Conservation (phyloP, 1,140 invertebrate genomes). For the Maconellicoccus hirsutus region DNA sequence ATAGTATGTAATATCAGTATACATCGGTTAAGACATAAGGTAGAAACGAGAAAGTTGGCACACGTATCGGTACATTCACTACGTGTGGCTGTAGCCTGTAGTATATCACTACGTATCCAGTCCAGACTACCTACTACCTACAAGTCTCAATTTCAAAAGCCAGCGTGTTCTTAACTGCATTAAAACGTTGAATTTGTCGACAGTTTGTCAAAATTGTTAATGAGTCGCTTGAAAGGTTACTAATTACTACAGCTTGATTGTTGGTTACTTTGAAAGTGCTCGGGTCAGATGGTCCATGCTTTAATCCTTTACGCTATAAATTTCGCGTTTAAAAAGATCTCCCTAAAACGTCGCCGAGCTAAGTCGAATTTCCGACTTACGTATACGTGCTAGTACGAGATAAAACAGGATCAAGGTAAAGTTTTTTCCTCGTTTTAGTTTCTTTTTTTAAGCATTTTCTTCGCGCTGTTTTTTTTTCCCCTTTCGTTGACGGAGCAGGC, state of each 20-base stretch:
- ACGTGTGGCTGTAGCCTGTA: too few relatives aligned
- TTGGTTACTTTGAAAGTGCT: neutral
- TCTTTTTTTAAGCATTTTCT: neutral
- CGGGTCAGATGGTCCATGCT: neutral
- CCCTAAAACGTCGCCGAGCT: neutral
- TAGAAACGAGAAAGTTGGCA: too few relatives aligned
- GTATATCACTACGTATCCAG: too few relatives aligned
- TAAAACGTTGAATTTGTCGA: slow-evolving; percentile 5
- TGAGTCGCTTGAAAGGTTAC: neutral
- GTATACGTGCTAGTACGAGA: neutral
- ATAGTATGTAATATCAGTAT: too few relatives aligned
- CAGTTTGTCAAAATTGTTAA: slow-evolving; percentile 4
- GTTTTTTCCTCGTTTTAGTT: neutral
- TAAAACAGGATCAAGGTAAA: neutral
- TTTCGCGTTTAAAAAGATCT: neutral
- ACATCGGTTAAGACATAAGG: too few relatives aligned
- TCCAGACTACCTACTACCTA: too few relatives aligned
- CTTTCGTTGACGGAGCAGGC: too few relatives aligned
- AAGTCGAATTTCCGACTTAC: neutral
- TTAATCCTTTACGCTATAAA: neutral
- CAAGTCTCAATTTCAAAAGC: neutral
- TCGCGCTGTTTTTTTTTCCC: neutral
- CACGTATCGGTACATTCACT: too few relatives aligned
- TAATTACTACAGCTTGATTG: neutral
- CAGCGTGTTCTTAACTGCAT: neutral